These are phyloP conservation scores for Chrysomallon squamiferum DNA, from an alignment of 1,140 invertebrate genomes.

Conservation along the genomic window DNA sequence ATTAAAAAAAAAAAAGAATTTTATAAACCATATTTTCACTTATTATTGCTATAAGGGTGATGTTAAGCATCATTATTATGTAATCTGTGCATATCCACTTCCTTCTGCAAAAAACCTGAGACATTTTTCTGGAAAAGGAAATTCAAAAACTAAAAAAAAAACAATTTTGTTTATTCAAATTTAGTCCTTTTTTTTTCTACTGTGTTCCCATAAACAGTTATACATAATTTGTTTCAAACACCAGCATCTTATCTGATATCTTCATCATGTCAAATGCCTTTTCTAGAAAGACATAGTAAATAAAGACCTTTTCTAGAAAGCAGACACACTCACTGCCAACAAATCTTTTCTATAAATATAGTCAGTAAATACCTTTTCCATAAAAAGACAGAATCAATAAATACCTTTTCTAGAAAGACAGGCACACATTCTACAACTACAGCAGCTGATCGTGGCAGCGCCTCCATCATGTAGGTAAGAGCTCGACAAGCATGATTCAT, in stretches of 20 bases:
- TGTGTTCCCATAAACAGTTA: not conserved
- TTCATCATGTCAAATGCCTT: not conserved
- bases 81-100: too few species aligned
- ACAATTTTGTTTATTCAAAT: too few species aligned
- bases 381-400: too few species aligned
- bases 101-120: too few species aligned
- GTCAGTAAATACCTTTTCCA: too few species aligned
- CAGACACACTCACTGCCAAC: not conserved
- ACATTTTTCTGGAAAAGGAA: too few species aligned
- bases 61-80: too few species aligned
- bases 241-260: not conserved
- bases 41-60: too few species aligned
- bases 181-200: too few species aligned
- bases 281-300: not conserved
- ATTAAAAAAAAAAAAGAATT: too few species aligned
- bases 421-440: constrained; percentile 97
- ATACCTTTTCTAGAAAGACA: constrained; percentile 69
- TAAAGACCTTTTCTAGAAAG: not conserved
- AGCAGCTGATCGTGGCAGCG: constrained; percentile 91
- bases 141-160: too few species aligned
- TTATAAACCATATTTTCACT: too few species aligned
- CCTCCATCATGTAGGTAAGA: constrained; percentile 99
- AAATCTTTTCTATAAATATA: not conserved
- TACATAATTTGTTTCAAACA: not conserved
- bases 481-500: constrained; percentile 99